These are phyloP conservation scores for Macrosoma leucophasiata DNA, from an alignment of 2,888 invertebrate species.

Conservation along the genomic window DNA sequence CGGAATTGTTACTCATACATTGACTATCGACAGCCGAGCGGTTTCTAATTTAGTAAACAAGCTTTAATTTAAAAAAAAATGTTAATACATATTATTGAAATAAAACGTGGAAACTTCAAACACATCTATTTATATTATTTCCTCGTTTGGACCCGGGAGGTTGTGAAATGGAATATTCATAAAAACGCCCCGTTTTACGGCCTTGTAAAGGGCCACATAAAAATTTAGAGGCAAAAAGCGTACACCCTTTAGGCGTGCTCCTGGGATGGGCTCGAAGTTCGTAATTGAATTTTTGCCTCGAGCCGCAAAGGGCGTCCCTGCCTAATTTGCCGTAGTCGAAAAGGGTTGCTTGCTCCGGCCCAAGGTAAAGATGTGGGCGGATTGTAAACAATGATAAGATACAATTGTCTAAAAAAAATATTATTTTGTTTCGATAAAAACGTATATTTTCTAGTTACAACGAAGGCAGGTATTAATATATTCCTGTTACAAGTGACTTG, in stretches of 20 bases:
- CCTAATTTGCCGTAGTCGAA: conserved; percentile 67
- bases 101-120: too few relatives aligned
- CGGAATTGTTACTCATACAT: too few relatives aligned
- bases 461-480: too few relatives aligned
- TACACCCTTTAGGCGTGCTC: conserved; percentile 64
- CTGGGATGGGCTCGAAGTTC: conserved; percentile 69
- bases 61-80: too few relatives aligned
- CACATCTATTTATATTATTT: conserved; percentile 10
- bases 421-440: too few relatives aligned
- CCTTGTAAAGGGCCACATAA: conserved; percentile 71
- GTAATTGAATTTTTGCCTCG: conserved; percentile 75
- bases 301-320: conserved; percentile 71
- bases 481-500: too few relatives aligned
- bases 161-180: conserved; percentile 70
- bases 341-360: conserved; percentile 50
- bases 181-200: conserved; percentile 68
- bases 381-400: conserved; percentile 14
- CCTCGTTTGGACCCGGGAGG: conserved; percentile 36
- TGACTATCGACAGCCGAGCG: too few relatives aligned
- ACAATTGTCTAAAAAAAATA: too few relatives aligned
- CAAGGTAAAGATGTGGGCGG: conserved; percentile 24
- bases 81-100: too few relatives aligned
- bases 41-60: too few relatives aligned
- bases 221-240: conserved; percentile 68
- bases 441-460: too few relatives aligned